These are phyloP conservation scores for Zoanthus sansibaricus DNA, from an alignment of 92 coral and sea anemone species.

Conservation along the genomic window DNA sequence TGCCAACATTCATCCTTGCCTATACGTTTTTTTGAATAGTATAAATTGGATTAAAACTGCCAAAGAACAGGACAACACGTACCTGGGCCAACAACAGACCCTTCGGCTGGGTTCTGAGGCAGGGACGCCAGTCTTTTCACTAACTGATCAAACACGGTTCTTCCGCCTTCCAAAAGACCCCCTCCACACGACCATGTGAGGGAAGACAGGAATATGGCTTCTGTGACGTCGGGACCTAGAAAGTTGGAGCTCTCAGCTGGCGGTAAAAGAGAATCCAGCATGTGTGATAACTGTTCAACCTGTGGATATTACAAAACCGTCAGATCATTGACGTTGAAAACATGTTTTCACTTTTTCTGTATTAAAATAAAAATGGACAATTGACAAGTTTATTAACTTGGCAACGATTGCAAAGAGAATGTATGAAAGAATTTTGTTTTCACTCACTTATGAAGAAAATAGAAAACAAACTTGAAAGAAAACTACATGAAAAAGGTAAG, in stretches of 20 bases:
- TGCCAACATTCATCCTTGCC: too few relatives aligned
- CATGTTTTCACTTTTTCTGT: not conserved
- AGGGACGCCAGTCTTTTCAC: slow-evolving; percentile 84
- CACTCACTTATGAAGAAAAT: too few relatives aligned
- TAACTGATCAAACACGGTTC: slow-evolving; percentile 86
- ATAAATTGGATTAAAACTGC: too few relatives aligned
- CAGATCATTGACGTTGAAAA: not conserved
- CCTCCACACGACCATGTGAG: slow-evolving; percentile 97
- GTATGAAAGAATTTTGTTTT: too few relatives aligned
- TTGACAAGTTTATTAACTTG: too few relatives aligned
- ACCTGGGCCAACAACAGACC: slow-evolving; percentile 97
- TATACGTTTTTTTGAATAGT: too few relatives aligned
- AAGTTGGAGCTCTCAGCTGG: slow-evolving; percentile 82
- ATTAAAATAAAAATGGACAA: not conserved
- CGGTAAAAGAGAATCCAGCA: slow-evolving; percentile 95
- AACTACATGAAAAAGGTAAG: too few relatives aligned
- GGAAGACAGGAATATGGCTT: slow-evolving; percentile 86
- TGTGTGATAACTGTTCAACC: slow-evolving; percentile 94
- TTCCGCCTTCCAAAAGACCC: slow-evolving; percentile 90
- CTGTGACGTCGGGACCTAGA: slow-evolving; percentile 88
- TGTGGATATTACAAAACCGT: slow-evolving; percentile 7
- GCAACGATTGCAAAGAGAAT: too few relatives aligned
- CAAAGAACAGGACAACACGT: not conserved
- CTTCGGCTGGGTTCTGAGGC: slow-evolving; percentile 96
- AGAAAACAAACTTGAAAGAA: too few relatives aligned